A percentile compares a stretch with the other conserved stretches of the same genome.
phyloP scores from a whole-genome alignment of 2,113 vertebrate genomes.

The Ariopsis seemanni region DNA sequence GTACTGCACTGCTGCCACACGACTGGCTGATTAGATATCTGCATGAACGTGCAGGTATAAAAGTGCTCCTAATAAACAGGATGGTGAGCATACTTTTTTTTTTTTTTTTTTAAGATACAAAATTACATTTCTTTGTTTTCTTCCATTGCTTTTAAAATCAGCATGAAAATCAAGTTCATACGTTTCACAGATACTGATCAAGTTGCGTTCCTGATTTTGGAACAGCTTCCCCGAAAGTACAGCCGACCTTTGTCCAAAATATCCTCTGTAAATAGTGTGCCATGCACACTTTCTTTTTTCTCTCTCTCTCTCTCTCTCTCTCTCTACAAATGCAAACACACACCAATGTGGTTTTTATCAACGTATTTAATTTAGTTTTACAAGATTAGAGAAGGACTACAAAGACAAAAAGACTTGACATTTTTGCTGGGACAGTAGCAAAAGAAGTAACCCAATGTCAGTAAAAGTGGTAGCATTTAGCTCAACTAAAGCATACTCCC shows the following conservation, averaged over 20 bases:
- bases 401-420: constrained; percentile 29
- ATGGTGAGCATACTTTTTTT: background rate
- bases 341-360: constrained; percentile 11
- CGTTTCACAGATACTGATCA: background rate
- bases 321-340: constrained; percentile 7
- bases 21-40: too few relatives aligned
- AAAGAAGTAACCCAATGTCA: constrained; percentile 27
- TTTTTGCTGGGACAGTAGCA: constrained; percentile 10
- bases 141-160: background rate
- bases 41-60: too few relatives aligned
- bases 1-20: too few relatives aligned
- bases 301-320: background rate
- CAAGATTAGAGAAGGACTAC: constrained; percentile 46
- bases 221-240: background rate
- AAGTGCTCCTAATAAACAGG: background rate
- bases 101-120: too few relatives aligned
- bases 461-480: constrained; percentile 10
- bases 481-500: constrained; percentile 15
- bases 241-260: background rate
- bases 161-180: background rate
- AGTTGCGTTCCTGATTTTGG: background rate
- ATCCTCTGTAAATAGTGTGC: background rate
- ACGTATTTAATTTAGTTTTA: constrained; percentile 52
- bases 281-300: too few relatives aligned
- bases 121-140: background rate